Evolutionary conservation across 30 jellyfish, hydroid and myxozoan genomes (phyloP), one percentile per base, ranked within the genome.

Genomic region (Haliclystus octoradiatus): DNA sequence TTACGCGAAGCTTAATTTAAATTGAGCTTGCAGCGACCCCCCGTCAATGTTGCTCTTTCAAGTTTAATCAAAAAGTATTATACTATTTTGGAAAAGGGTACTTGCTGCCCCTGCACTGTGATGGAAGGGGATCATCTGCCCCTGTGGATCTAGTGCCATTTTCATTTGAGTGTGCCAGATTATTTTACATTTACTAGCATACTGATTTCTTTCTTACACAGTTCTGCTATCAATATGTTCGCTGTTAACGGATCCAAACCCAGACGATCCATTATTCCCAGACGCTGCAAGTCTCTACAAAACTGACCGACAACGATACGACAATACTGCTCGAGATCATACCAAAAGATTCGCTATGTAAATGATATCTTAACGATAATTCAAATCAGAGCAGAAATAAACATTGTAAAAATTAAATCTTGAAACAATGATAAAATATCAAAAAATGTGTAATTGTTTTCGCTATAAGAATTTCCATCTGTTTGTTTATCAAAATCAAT

Each of bases 231-330:
- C 99, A 46, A 91, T 91, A 64, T 91, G 99, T 70, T 93, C 99
- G 7, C 79, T 91, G 70, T 68, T 91, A 82, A 78, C 97, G 34
- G 99, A 91, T 50, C 99, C 99, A 49, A 91, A 91, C 52, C 99
- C 99, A 14, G 99, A 91, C 57, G 99, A 91, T 70, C 99, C 99
- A 33, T 69, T 91, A 27, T 96, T 91, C 2, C 99, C 99, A 40
- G 99, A 91, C 50, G 72, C 83, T 9, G 99, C 95, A 32, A 83
- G 85, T 76, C 0, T 66, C 26, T 91, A 69, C 68, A 82, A 91
- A 70, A 57, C 79, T 14, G 95, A 91, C 61, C 62, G 88, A 47
- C 15, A 24, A 26, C 73, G 50, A 73, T 91, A 91, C 57, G n/a
- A 75, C 51, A 94, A 76, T 0, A 49, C 30, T 52, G 95, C 97